phyloP scores from a whole-genome alignment of 64 coral and sea anemone genomes.

The Stylophora pistillata region DNA sequence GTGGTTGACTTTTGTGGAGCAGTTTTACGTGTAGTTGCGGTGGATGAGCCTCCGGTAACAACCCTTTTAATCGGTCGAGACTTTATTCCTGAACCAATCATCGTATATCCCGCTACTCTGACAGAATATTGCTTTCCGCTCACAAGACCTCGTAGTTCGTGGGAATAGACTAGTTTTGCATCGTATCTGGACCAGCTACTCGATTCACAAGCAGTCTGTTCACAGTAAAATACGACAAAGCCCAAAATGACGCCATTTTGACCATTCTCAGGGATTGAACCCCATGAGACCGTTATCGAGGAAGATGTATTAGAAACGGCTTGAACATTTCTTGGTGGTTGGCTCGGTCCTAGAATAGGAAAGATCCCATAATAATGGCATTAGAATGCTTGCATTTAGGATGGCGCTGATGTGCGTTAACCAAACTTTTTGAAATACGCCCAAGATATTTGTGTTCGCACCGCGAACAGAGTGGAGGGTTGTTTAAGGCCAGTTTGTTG shows the following conservation, averaged over 20 bases:
- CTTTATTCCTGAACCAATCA: neutral
- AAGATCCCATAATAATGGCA: neutral
- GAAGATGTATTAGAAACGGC: neutral
- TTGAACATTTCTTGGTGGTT: slow-evolving; percentile 38
- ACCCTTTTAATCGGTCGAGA: neutral
- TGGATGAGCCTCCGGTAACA: slow-evolving; percentile 1
- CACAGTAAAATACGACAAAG: slow-evolving; percentile 40
- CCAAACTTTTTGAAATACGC: too few species aligned
- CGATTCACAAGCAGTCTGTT: neutral
- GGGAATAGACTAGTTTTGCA: neutral
- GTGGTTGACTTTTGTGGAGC: slow-evolving; percentile 10
- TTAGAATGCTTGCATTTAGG: too few species aligned
- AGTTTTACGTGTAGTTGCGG: neutral
- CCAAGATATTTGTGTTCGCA: too few species aligned
- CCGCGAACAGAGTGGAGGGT: too few species aligned
- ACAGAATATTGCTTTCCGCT: slow-evolving; percentile 21
- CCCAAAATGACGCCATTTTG: slow-evolving; percentile 39
- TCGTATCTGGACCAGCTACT: neutral
- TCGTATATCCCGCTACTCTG: slow-evolving; percentile 46
- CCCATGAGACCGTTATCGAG: slow-evolving; percentile 42
- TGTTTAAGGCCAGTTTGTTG: too few species aligned
- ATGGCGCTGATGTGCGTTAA: too few species aligned
- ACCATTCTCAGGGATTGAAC: slow-evolving; percentile 16
- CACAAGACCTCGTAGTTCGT: neutral
- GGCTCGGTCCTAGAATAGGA: slow-evolving; percentile 16